Base-by-base conservation (phyloP, 2,113 vertebrate species). In the Cathartes aura region DNA sequence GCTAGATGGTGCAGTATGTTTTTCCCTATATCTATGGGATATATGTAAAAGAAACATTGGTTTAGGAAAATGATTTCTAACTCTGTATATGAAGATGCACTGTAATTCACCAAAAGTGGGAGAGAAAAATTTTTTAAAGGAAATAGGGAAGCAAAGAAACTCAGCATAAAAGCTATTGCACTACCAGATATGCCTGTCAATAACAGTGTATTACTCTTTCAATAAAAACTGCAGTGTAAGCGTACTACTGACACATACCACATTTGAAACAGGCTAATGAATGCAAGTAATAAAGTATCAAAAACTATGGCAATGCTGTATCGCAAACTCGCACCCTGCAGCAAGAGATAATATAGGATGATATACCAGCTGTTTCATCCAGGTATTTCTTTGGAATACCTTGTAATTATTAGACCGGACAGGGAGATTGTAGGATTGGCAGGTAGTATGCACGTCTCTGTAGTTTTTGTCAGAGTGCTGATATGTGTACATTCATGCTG, bases 341-440 rank as follows among this genome's bases (percentile, higher is more conserved):
- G 82, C 93, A 93, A 96, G 89, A 95, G 86, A 91, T 96, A 86
- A 80, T 58, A 50, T 10, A 91, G 81, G 48, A 72, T 89, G 79
- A 91, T 90, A 83, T 26, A 90, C 23, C 66, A 73, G 58, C 40
- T 94, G 94, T 93, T 86, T 91, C 93, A 96, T 93, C 66, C 80
- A 97, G 79, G 91, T 93, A 96, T 95, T 97, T 96, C 60, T 96
- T 89, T 90, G 23, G 72, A 94, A 96, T 91, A 93, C 36, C 82
- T 90, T 91, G 40, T 95, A 96, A 97, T 97, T 97, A 97, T 93
- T 86, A 76, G 87, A 75, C 87, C 14, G 84, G 70, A 89, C 50
- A 87, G 82, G 70, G 76, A 91, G 93, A 86, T 66, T 71, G 80
- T 92, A 78, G 56, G 83, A 87, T 73, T 91, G 90, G 64, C 91